Evolutionary conservation across 2,113 vertebrate genomes (phyloP), one percentile per base, ranked within the genome.

Genomic region (Myrmophylax atrothorax): DNA sequence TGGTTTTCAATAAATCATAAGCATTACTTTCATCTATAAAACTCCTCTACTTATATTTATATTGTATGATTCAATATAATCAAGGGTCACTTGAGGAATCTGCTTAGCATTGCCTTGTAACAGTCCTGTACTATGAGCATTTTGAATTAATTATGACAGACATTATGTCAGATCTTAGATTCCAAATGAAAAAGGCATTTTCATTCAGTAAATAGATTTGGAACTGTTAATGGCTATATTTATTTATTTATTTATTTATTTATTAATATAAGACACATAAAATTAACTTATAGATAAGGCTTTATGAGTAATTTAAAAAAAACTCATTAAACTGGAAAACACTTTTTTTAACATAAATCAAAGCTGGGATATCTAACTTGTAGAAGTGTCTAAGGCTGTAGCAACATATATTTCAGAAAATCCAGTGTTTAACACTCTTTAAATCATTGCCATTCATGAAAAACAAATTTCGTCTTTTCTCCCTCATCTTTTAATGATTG

Each of bases 201-300:
- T 88, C 14, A 63, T 83, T 88, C 31, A 73, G 10, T 37, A 76
- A 62, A 66, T 40, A 22, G 4, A 52, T 79, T 90, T 72, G 14
- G 35, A 78, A 4, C 1, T 35, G 6, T 37, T 49, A 20, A 18
- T 9, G 4, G n/a, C n/a, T n/a, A n/a, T n/a, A n/a, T n/a, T n/a
- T n/a, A 3, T 9, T 10, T 16, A 10, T 8, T 1, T 8, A 7
- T 20, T 14, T 20, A 4, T 23, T 29, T 47, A 0, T 11, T 50
- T 64, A 29, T 38, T 14, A 14, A 58, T 23, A 29, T 60, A 66
- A 22, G 18, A 6, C 22, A 75, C 31, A 46, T 42, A 23, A 52
- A 79, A 5, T 53, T 73, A 55, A 15, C 26, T 69, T 67, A 50
- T 13, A 50, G 3, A 9, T 35, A 72, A 75, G 70, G 4, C 3